These are phyloP conservation scores for Aurelia coerulea DNA, from an alignment of 30 jellyfish, hydroid and myxozoan species.

Conservation along the genomic window DNA sequence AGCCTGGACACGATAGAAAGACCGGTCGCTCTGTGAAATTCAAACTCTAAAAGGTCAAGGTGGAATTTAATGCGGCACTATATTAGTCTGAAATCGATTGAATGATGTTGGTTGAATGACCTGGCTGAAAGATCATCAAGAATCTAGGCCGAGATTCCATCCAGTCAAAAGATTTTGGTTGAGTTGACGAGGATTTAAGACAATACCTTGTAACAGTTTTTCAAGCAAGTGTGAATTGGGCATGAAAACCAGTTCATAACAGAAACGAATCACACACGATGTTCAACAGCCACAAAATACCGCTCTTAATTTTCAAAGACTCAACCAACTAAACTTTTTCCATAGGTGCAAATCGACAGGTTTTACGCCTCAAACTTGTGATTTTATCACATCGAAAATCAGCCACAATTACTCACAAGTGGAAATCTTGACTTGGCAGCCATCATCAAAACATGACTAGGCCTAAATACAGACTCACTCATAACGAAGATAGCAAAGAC, in stretches of 20 bases:
- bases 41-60: no score
- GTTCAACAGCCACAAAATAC: slow-evolving; percentile 35
- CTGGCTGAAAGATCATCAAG: no score
- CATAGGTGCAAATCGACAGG: slow-evolving; percentile 42
- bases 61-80: no score
- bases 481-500: no score
- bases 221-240: slow-evolving; percentile 26
- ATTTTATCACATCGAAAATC: slow-evolving; percentile 17
- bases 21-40: no score
- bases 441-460: slow-evolving; percentile 1
- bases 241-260: slow-evolving; percentile 6
- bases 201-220: not conserved
- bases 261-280: slow-evolving; percentile 33
- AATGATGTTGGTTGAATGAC: no score
- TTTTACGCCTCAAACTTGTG: slow-evolving; percentile 35
- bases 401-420: slow-evolving; percentile 36
- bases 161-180: no score
- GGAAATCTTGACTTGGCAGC: slow-evolving; percentile 2
- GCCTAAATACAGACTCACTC: not conserved
- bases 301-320: not conserved
- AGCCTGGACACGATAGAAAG: no score
- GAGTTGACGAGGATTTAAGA: not conserved
- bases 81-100: no score
- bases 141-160: no score
- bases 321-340: slow-evolving; percentile 1